Base-by-base conservation (phyloP, 2,888 invertebrate species). In the Yponomeuta malinellus region DNA sequence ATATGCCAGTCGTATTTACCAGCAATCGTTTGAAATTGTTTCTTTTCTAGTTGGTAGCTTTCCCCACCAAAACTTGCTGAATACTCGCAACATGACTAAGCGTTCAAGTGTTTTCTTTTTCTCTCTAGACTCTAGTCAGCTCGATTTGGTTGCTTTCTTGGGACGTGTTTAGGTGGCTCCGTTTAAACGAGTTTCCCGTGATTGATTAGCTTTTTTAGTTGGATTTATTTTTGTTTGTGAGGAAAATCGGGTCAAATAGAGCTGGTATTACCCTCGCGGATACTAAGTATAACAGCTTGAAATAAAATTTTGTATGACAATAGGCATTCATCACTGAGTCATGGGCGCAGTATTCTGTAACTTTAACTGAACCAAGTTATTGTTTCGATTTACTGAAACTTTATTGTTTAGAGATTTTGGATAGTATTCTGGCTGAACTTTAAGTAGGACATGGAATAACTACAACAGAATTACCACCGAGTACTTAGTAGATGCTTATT, bases 11-110 rank as follows among this genome's bases (percentile, higher is more conserved):
- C 72, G 76, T 76, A 76, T 77, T 43, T 76, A 77, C 74, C 15
- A 43, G 74, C 71, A 73, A 72, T 70, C 43, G 48, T 76, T 75
- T 74, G 71, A 79, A 78, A 77, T 75, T 75, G 75, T 77, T 75
- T 71, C 75, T 70, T 59, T 59, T 59, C 52, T 59, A 59, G 15
- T 15, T 59, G 67, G 33, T 65, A 52, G 76, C 78, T 81, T 80
- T 81, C 80, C 75, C 76, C 73, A 63, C 63, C 29, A 65, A 67
- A 67, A 67, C 67, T 67, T 37, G 10, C 37, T 67, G 67, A 67
- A 43, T 67, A 43, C 15, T 64, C 29, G 43, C 67, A 43, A 65
- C 65, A 65, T 65, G 65, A 65, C 65, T 65, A 29, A 12, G 33
- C 65, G 65, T 31, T 65, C 12, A 31, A 65, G 65, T 29, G 33